These are phyloP conservation scores for Montipora efflorescens DNA, from an alignment of 64 coral and sea anemone genomes.

Conservation along the genomic window DNA sequence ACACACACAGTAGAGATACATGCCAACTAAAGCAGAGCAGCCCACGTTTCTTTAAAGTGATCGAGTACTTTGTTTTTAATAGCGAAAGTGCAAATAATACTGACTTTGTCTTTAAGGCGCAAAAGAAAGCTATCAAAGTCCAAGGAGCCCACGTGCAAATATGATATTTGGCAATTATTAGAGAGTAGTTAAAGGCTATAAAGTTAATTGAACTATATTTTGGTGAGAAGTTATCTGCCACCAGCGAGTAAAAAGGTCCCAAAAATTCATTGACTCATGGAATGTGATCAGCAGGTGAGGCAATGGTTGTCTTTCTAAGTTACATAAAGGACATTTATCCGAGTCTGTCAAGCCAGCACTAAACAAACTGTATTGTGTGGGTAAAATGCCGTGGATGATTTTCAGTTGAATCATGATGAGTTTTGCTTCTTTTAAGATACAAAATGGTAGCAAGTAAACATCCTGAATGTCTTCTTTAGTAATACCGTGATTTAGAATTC, in stretches of 20 bases:
- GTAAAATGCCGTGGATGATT: constrained; percentile 17
- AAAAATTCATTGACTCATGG: neutral
- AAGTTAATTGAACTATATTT: neutral
- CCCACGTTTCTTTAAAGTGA: neutral
- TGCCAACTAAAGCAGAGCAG: neutral
- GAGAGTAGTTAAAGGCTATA: neutral
- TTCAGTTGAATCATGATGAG: constrained; percentile 23
- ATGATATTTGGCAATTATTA: neutral
- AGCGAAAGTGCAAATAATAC: too few relatives aligned
- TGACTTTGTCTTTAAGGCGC: too few relatives aligned
- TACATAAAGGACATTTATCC: neutral
- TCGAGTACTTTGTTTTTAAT: neutral
- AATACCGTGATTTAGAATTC: neutral
- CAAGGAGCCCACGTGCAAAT: too few relatives aligned
- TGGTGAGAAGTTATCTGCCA: neutral
- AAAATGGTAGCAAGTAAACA: constrained; percentile 22
- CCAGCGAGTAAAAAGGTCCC: neutral
- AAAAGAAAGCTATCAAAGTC: too few relatives aligned
- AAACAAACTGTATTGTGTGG: neutral
- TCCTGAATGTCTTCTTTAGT: neutral
- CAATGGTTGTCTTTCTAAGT: neutral
- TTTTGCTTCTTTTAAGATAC: neutral
- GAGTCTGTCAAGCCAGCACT: neutral
- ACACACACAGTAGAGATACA: too few relatives aligned
- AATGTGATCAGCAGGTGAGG: neutral